Base-by-base conservation (phyloP, 1,140 invertebrate species). In the Heliconius congener region DNA sequence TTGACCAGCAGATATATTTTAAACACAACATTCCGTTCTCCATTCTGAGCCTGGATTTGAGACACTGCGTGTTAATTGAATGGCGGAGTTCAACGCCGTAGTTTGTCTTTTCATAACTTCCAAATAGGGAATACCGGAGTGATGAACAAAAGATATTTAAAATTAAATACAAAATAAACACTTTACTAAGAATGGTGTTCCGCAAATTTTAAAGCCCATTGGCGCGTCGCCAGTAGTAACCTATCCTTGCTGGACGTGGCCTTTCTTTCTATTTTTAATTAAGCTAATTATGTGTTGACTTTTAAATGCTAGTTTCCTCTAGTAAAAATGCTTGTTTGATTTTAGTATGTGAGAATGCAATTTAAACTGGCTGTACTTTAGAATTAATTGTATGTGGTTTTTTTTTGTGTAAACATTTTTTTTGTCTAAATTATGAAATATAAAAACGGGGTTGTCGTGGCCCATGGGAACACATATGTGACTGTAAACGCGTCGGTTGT, bases 211-310 rank as follows among this genome's bases (percentile, higher is more conserved):
- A 55, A 60, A 60, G 57, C 13, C 57, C 57, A 23, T 60, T 60
- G 57, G 57, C 57, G 23, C 57, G 23, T 27, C 70, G 30, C 34
- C 74, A 42, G 76, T 16, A 37, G 34, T 37, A 37, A 37, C 73
- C 60, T n/a, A 75, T 2, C 5, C 52, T n/a, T 72, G 23, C 71
- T 71, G 77, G 72, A 70, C 78, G 70, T 73, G 66, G n/a, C 39
- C 55, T 46, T 71, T 55, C 27, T 70, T 76, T 50, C 74, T 66
- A 76, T 60, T 76, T 80, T 80, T 76, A 76, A 80, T 76, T 60
- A 80, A 80, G 70, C 74, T 76, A 80, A 80, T 80, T 76, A 75
- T 50, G 70, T 76, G 79, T 73, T 76, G 76, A 80, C 66, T 76
- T 73, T 75, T 72, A 80, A 80, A 80, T 71, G 79, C 37, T 39